phyloP scores from a whole-genome alignment of 2,113 vertebrate genomes.

The Sinocyclocheilus anshuiensis region DNA sequence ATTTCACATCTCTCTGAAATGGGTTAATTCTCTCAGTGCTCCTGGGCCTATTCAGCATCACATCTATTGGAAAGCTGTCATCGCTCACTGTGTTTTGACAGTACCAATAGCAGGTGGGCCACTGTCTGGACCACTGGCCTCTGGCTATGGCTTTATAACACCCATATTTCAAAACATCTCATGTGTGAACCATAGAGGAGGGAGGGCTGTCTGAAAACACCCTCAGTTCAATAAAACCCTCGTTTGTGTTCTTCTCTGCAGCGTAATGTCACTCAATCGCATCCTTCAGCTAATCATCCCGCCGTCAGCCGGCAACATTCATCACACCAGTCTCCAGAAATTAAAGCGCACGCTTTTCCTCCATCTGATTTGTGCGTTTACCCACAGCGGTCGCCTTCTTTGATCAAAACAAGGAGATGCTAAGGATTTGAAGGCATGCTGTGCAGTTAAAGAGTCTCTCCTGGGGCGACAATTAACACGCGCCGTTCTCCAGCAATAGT shows the following conservation, averaged over 20 bases:
- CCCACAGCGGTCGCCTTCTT: slow-evolving; percentile 59
- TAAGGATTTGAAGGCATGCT: slow-evolving; percentile 55
- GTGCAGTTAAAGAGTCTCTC: slow-evolving; percentile 53
- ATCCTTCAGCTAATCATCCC: slow-evolving; percentile 56
- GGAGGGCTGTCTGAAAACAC: not conserved
- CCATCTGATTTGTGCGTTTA: slow-evolving; percentile 50
- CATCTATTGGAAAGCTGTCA: slow-evolving; percentile 72
- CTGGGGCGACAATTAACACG: slow-evolving; percentile 63
- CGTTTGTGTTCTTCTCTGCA: slow-evolving; percentile 4
- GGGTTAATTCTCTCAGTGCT: slow-evolving; percentile 45
- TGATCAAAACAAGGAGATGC: slow-evolving; percentile 62
- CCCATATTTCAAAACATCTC: slow-evolving; percentile 40
- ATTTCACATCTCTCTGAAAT: not conserved
- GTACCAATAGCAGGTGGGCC: slow-evolving; percentile 70
- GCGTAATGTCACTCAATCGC: not conserved
- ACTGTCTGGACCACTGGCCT: slow-evolving; percentile 61
- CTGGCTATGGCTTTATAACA: slow-evolving; percentile 55
- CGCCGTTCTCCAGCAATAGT: slow-evolving; percentile 25
- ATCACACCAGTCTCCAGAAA: slow-evolving; percentile 50
- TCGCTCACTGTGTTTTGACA: slow-evolving; percentile 63
- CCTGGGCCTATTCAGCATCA: slow-evolving; percentile 53
- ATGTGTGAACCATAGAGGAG: slow-evolving; percentile 28
- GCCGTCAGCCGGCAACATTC: slow-evolving; percentile 40
- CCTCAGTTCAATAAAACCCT: not conserved
- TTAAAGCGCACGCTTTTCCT: slow-evolving; percentile 5